Percentiles rank a stretch among this genome's conserved stretches.
These are phyloP conservation scores for Brenthis ino DNA, from an alignment of 2,888 invertebrate species.

Conservation along the genomic window DNA sequence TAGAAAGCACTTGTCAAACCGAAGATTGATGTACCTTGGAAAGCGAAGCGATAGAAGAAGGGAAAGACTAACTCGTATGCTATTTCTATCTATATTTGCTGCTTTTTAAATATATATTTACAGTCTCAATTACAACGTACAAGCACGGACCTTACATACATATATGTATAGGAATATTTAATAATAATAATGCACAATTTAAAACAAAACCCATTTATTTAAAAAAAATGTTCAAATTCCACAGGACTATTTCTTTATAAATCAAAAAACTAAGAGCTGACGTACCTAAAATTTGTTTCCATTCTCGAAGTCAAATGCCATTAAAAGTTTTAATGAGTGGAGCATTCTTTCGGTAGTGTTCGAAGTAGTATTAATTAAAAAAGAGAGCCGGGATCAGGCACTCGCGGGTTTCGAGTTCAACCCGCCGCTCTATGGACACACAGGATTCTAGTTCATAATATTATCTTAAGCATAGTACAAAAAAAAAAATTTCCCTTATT, in stretches of 20 bases:
- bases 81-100: no score
- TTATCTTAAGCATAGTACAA: background rate
- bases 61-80: no score
- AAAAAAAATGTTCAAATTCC: conserved; percentile 12
- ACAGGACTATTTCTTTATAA: conserved; percentile 40
- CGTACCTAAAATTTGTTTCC: conserved; percentile 71
- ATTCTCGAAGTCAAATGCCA: conserved; percentile 74
- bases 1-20: no score
- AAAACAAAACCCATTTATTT: conserved; percentile 3
- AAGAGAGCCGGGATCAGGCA: conserved; percentile 70
- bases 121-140: no score
- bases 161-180: no score
- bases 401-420: conserved; percentile 53
- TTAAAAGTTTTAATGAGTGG: conserved; percentile 80
- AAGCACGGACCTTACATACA: no score
- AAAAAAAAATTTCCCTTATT: no score
- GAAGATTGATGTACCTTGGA: no score
- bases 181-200: no score
- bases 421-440: conserved; percentile 51
- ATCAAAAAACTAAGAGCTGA: conserved; percentile 59
- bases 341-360: conserved; percentile 78
- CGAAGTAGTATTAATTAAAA: conserved; percentile 81
- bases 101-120: no score
- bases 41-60: no score
- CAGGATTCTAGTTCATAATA: conserved; percentile 33